Evolutionary conservation across 2,113 vertebrate genomes (phyloP), one percentile per base, ranked within the genome.

Genomic region (Morphnarchus princeps): DNA sequence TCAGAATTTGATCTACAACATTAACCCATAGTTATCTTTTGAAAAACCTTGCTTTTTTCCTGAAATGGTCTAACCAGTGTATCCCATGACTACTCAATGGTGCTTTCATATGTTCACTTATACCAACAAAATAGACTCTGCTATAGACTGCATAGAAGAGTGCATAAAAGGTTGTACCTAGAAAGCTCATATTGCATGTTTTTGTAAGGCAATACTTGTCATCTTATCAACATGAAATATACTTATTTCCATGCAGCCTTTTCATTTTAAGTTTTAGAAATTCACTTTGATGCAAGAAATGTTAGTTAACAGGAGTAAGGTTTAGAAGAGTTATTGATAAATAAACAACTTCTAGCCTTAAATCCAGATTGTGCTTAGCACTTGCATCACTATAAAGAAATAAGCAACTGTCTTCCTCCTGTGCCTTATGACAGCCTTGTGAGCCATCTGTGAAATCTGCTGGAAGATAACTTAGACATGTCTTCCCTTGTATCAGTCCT

Each of bases 401-500:
- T 52, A 90, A 93, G 58, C 58, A 87, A 65, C 83, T 87, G 77
- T 36, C 22, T 93, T 89, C 45, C n/a, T 88, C 52, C 63, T 89
- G 40, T 95, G 82, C 57, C 59, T 89, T 87, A 63, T 84, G 82
- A 95, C 89, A 95, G 90, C 63, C 72, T 83, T 89, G 52, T 95
- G 69, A 93, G 40, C 77, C 83, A 89, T 92, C 92, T 93, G 94
- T 95, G 88, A 94, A 83, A 89, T 93, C 42, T 95, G 22, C 63
- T 94, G 89, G 83, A 93, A 92, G 57, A 81, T 36, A 11, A 11
- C 43, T 84, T 83, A 58, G 76, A 17, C 31, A 19, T 42, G 45
- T 79, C 88, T 87, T 92, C 55, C 50, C 34, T 90, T 92, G 52
- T 69, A 83, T 83, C 47, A 77, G 45, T 83, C 83, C 58, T 91